Conservation (phyloP, 1,140 invertebrate genomes). For the Caerostris darwini region DNA sequence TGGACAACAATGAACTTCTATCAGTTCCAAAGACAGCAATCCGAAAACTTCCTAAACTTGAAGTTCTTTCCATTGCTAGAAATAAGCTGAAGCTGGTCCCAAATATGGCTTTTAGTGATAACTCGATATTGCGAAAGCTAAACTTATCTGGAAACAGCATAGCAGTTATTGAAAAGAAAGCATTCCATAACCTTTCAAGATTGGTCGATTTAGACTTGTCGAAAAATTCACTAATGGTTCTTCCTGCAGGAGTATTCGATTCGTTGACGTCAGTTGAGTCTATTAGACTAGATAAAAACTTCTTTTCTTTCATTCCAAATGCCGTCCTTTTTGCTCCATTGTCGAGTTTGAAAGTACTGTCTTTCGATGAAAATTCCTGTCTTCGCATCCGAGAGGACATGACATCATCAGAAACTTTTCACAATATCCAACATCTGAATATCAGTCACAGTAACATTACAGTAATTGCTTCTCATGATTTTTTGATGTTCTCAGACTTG, state of each 20-base stretch:
- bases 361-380: slow-evolving; percentile 91
- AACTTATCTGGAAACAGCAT: slow-evolving; percentile 88
- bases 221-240: slow-evolving; percentile 88
- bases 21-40: slow-evolving; percentile 89
- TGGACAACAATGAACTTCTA: slow-evolving; percentile 88
- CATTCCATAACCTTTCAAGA: slow-evolving; percentile 86
- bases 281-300: slow-evolving; percentile 90
- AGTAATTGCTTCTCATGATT: slow-evolving; percentile 92
- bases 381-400: slow-evolving; percentile 84
- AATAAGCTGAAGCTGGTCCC: slow-evolving; percentile 79
- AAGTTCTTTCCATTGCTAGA: slow-evolving; percentile 82
- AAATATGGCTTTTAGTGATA: slow-evolving; percentile 77
- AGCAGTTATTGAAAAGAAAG: slow-evolving; percentile 87
- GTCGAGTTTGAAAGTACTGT: slow-evolving; percentile 86
- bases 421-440: slow-evolving; percentile 89
- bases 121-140: slow-evolving; percentile 78
- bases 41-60: slow-evolving; percentile 87
- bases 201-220: slow-evolving; percentile 89
- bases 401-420: slow-evolving; percentile 83
- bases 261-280: slow-evolving; percentile 85
- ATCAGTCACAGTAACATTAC: slow-evolving; percentile 91
- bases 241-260: slow-evolving; percentile 90
- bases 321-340: slow-evolving; percentile 86
- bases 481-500: slow-evolving; percentile 90
- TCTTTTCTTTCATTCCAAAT: slow-evolving; percentile 89